These are phyloP conservation scores for Apis mellifera DNA, from an alignment of 1,140 invertebrate genomes.

Conservation along the genomic window DNA sequence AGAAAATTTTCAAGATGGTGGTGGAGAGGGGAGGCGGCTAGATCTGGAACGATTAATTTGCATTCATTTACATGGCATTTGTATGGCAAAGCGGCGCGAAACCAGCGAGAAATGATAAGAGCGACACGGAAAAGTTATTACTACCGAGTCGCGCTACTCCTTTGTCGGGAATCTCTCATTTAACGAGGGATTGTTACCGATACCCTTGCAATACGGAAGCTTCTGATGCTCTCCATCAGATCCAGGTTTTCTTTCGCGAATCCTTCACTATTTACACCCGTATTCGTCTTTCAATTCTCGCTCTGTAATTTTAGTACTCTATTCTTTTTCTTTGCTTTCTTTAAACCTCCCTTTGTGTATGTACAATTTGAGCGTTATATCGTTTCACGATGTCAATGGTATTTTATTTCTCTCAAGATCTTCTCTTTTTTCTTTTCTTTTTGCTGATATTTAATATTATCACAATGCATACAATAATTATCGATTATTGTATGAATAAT, in stretches of 20 bases:
- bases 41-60: constrained; percentile 51
- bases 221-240: neutral
- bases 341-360: neutral
- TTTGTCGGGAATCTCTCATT: constrained; percentile 21
- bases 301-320: neutral
- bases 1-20: constrained; percentile 51
- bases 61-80: constrained; percentile 49
- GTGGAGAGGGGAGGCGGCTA: constrained; percentile 21
- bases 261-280: neutral
- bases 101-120: constrained; percentile 27
- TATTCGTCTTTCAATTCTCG: neutral
- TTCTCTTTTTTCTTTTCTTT: neutral
- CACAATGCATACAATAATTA: neutral
- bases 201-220: neutral
- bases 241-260: neutral
- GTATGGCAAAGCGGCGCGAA: neutral
- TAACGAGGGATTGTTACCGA: constrained; percentile 32
- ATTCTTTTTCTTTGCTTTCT: neutral
- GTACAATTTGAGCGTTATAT: neutral
- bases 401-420: too few species aligned
- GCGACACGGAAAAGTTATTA: constrained; percentile 19
- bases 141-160: neutral
- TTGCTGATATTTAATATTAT: neutral
- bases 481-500: too few species aligned
- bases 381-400: neutral